Percentiles rank a stretch among this genome's conserved stretches.
phyloP scores from a whole-genome alignment of 2,797 vertebrate genomes.

The Crenuchus spilurus region DNA sequence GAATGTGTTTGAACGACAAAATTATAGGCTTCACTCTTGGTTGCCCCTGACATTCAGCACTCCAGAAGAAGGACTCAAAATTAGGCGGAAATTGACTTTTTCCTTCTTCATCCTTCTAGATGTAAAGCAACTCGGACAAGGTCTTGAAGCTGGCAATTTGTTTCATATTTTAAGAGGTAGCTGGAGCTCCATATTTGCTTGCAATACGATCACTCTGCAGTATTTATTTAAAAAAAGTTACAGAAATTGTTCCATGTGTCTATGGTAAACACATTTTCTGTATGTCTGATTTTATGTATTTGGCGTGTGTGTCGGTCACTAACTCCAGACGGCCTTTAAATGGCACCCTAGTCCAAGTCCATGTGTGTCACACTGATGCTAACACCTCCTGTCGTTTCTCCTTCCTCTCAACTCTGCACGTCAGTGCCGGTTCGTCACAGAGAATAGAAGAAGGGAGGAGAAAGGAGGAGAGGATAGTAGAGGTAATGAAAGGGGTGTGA shows the following conservation, averaged over 20 bases:
- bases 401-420: conserved; percentile 34
- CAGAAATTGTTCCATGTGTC: no score
- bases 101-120: no score
- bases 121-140: neutral
- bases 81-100: neutral
- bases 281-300: neutral
- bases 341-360: conserved; percentile 9
- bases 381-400: conserved; percentile 29
- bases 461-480: neutral
- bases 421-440: conserved; percentile 20
- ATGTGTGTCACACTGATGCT: conserved; percentile 28
- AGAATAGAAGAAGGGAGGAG: neutral
- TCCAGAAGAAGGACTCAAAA: neutral
- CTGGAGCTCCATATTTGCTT: no score
- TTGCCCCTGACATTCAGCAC: neutral
- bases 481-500: conserved; percentile 2
- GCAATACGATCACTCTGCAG: no score
- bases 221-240: no score
- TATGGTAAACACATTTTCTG: neutral
- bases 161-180: neutral
- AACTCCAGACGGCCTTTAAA: conserved; percentile 14
- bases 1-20: neutral
- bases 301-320: neutral
- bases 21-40: neutral
- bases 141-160: neutral